Evolutionary conservation across 2,797 vertebrate genomes (phyloP).

Genomic region (Sphenodon punctatus): DNA sequence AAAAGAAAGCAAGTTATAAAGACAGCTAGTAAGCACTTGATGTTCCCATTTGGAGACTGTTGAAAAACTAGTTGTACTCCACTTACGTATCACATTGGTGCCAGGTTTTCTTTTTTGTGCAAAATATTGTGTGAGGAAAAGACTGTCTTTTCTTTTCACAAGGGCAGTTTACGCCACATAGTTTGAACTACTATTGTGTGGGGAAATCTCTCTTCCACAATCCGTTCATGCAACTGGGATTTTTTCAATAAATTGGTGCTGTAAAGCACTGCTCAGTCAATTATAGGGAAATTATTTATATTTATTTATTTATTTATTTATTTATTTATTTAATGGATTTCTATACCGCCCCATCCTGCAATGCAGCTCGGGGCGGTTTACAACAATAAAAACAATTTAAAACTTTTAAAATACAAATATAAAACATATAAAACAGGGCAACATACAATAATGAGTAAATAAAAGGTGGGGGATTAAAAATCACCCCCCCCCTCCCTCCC

Average conservation of each 20-base stretch:
- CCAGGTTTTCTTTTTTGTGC: not conserved
- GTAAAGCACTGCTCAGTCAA: not conserved
- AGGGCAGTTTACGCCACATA: not conserved
- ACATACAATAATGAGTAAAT: too few relatives aligned
- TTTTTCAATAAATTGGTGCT: not conserved
- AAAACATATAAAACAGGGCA: too few relatives aligned
- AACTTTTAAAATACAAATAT: too few relatives aligned
- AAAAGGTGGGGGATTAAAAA: too few relatives aligned
- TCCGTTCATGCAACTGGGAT: not conserved
- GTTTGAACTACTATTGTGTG: not conserved
- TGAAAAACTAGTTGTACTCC: not conserved
- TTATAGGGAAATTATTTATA: too few relatives aligned
- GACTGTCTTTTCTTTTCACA: not conserved
- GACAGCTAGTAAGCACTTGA: not conserved
- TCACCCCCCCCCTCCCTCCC: too few relatives aligned
- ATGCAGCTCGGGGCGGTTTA: too few relatives aligned
- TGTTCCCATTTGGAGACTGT: not conserved
- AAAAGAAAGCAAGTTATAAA: not conserved
- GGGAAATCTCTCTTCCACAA: not conserved
- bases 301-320: too few relatives aligned
- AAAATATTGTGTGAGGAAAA: not conserved
- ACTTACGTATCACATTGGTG: not conserved
- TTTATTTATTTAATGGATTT: too few relatives aligned
- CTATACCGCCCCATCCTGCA: too few relatives aligned
- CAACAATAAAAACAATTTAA: too few relatives aligned